Evolutionary conservation across 2,888 invertebrate genomes (phyloP), one percentile per base, ranked within the genome.

Genomic region (Leptothorax acervorum): DNA sequence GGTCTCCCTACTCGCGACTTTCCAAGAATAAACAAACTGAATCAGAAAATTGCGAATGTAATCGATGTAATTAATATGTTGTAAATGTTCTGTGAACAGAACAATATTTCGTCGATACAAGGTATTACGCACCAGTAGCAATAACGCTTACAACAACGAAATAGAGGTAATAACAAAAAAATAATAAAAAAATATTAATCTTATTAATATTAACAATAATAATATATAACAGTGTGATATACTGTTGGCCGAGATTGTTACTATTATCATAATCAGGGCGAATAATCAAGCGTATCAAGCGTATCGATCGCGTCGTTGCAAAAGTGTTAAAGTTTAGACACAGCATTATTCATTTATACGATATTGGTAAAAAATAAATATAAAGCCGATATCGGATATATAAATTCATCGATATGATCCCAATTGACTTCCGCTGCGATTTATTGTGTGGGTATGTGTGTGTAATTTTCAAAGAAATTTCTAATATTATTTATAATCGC

Each of bases 271-370:
- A 81, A 70, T 55, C 39, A 23, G 68, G n/a, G n/a, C 71, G 39
- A 71, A n/a, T 18, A 71, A 73, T 76, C 53, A 65, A 35, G 65
- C 48, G 35, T 45, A 48, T 76, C 63, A 63, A 62, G 63, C 51
- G 35, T 48, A 60, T 81, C 48, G 31, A 73, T 71, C 55, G 55
- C 39, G n/a, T 53, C 11, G 45, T 60, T 39, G 45, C 45, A 35
- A 45, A 74, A 60, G 35, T 60, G 12, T 71, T 60, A 23, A 48
- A 73, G 79, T 60, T 81, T 73, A 28, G 79, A 79, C 62, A 75
- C 73, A 45, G 31, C 28, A 35, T 78, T 31, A 12, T 23, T 5
- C 5, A 5, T 35, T 35, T 2, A 42, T 35, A 39, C 12, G 9
- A 45, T 35, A 55, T 12, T 11, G 9, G 4, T 31, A 55, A n/a